Evolutionary conservation across 2,888 invertebrate genomes (phyloP), one percentile per base, ranked within the genome.

Genomic region (Campoplex capitator): DNA sequence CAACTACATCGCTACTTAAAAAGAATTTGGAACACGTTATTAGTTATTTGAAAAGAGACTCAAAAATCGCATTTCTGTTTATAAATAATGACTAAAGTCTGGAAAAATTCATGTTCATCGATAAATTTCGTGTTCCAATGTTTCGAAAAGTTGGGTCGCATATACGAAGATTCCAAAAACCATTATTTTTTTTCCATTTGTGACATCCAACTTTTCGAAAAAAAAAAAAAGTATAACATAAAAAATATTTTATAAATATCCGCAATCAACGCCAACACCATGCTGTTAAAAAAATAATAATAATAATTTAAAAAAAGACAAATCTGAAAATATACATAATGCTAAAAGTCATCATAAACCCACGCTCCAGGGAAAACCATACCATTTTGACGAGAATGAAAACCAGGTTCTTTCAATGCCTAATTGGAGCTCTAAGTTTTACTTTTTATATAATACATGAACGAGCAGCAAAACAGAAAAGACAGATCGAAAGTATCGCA

Each of bases 221-320:
- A 6, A 38, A 81, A 6, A 38, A 73, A 83, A 73, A 42, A 80
- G 58, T 82, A 56, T 77, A 89, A 76, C 70, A 85, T 71, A 79
- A 81, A 79, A 85, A 70, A 75, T 58, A 76, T 87, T 82, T 82
- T 56, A 35, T 84, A 70, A 87, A 85, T 85, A 85, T 84, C 71
- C 76, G 84, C 80, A 86, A 89, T 82, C 84, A 89, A 91, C 85
- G 88, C 89, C 89, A 91, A 90, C 89, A 90, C 90, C 91, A 91
- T 91, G 91, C 91, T 88, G 38, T 76, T 65, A 88, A 89, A 89
- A 79, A 88, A 71, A 65, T n/a, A 65, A 77, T 62, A 23, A 23
- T 28, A 42, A 73, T 28, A n/a, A 65, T 16, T 88, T 88, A 90
- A 82, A 87, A 70, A 88, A 80, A 81, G 85, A 67, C 74, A 23